A percentile compares a stretch with the other conserved stretches of the same genome.
phyloP scores from a whole-genome alignment of 2,888 invertebrate genomes.

The Chloroclysta siterata region DNA sequence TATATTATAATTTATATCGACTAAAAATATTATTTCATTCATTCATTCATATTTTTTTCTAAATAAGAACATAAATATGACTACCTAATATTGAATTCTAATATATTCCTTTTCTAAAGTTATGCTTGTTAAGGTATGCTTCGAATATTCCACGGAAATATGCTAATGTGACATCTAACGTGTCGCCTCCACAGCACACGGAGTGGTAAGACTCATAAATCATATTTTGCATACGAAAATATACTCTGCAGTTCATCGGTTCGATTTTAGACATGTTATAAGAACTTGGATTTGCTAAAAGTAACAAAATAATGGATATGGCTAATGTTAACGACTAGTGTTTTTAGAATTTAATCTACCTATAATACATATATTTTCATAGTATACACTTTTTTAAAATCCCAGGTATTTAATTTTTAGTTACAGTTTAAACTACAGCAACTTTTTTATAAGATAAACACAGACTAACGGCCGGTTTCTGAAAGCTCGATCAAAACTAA shows the following conservation, averaged over 20 bases:
- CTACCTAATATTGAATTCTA: background rate
- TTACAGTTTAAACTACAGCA: too few species aligned
- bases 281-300: slow-evolving; percentile 45
- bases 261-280: slow-evolving; percentile 67
- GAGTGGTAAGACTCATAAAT: slow-evolving; percentile 68
- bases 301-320: slow-evolving; percentile 36
- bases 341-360: background rate
- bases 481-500: too few species aligned
- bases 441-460: too few species aligned
- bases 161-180: slow-evolving; percentile 51
- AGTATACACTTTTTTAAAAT: too few species aligned
- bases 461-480: too few species aligned
- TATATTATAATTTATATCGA: too few species aligned
- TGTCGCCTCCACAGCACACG: slow-evolving; percentile 44
- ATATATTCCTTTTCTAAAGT: slow-evolving; percentile 11
- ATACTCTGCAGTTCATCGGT: slow-evolving; percentile 66
- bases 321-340: background rate
- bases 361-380: background rate
- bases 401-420: too few species aligned
- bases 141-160: slow-evolving; percentile 38
- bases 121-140: slow-evolving; percentile 24
- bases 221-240: slow-evolving; percentile 71
- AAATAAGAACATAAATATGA: too few species aligned
- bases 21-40: too few species aligned
- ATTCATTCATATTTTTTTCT: too few species aligned